phyloP scores from a whole-genome alignment of 2,888 invertebrate genomes.

The Coelopa pilipes region DNA sequence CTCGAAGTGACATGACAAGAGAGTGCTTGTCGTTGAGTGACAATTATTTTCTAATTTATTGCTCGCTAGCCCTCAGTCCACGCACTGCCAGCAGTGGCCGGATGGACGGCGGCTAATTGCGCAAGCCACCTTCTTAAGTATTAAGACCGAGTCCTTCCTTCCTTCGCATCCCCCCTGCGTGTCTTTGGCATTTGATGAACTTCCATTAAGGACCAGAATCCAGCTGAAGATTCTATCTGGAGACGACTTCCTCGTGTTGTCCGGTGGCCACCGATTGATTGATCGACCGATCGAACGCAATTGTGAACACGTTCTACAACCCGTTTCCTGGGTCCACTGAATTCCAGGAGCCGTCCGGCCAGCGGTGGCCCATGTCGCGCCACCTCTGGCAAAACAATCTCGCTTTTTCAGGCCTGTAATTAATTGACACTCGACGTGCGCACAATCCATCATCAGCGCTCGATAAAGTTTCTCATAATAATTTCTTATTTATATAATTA shows the following conservation, averaged over 20 bases:
- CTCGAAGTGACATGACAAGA: slow-evolving; percentile 24
- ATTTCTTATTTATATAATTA: slow-evolving; percentile 28
- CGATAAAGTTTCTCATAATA: slow-evolving; percentile 20
- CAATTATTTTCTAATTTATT: neutral
- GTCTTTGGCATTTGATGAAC: neutral
- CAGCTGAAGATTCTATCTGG: neutral
- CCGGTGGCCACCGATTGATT: slow-evolving; percentile 12
- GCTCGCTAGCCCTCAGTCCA: neutral
- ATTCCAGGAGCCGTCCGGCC: slow-evolving; percentile 15
- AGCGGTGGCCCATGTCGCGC: slow-evolving; percentile 2
- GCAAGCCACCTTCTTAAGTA: too few species aligned
- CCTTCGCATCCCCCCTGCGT: neutral
- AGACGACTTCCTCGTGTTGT: neutral
- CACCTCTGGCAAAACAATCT: slow-evolving; percentile 24
- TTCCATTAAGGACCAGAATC: slow-evolving; percentile 4
- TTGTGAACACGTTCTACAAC: slow-evolving; percentile 31
- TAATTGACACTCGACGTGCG: slow-evolving; percentile 26
- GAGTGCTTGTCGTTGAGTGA: slow-evolving; percentile 12
- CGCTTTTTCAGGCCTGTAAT: slow-evolving; percentile 22
- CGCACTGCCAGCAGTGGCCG: neutral
- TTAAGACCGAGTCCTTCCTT: slow-evolving; percentile 4
- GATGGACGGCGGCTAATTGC: too few species aligned
- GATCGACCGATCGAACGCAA: neutral
- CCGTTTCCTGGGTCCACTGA: slow-evolving; percentile 11
- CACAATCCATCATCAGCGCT: slow-evolving; percentile 23